These are phyloP conservation scores for Charanyca ferruginea DNA, from an alignment of 2,888 invertebrate genomes.

Conservation along the genomic window DNA sequence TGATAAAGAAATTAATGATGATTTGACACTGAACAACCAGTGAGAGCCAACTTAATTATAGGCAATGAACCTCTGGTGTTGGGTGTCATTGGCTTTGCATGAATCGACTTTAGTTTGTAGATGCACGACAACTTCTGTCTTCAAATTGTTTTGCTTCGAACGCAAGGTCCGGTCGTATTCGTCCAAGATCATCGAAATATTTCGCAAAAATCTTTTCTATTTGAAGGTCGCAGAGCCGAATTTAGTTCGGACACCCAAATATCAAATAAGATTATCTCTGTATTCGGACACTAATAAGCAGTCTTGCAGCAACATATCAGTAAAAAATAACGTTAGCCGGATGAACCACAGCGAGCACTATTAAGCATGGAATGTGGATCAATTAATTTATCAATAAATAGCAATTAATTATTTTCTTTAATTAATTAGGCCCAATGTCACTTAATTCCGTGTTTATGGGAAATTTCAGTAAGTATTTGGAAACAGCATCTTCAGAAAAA, in stretches of 20 bases:
- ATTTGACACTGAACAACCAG: slow-evolving; percentile 1
- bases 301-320: slow-evolving; percentile 32
- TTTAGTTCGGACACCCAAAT: background rate
- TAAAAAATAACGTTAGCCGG: slow-evolving; percentile 58
- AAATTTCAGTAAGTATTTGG: slow-evolving; percentile 24
- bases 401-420: slow-evolving; percentile 39
- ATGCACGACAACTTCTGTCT: background rate
- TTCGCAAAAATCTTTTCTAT: slow-evolving; percentile 6
- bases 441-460: slow-evolving; percentile 47
- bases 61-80: background rate
- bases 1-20: slow-evolving; percentile 10
- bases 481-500: slow-evolving; percentile 17
- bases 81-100: background rate
- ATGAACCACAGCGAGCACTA: slow-evolving; percentile 54
- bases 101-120: background rate
- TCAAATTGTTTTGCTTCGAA: background rate
- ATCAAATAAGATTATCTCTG: slow-evolving; percentile 22
- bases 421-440: slow-evolving; percentile 41
- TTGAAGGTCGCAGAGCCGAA: slow-evolving; percentile 12
- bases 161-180: background rate
- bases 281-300: slow-evolving; percentile 26
- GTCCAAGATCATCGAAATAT: slow-evolving; percentile 1
- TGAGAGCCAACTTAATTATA: background rate
- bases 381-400: slow-evolving; percentile 59
- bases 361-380: slow-evolving; percentile 68